Base-by-base conservation (phyloP, 2,113 vertebrate genomes). In the Odocoileus virginianus region DNA sequence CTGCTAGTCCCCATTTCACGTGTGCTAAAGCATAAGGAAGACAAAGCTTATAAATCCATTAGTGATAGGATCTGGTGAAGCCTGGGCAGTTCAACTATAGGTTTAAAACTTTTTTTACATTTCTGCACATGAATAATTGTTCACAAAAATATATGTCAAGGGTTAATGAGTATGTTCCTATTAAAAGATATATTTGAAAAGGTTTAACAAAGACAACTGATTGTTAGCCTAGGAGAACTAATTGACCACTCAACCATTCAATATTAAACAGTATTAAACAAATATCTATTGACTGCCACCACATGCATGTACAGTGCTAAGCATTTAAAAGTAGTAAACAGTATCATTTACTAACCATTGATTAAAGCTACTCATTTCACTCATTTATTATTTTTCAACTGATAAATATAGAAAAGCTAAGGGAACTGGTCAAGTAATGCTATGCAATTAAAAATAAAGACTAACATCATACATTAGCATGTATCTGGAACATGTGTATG, bases 381-480 rank as follows among this genome's bases (percentile, higher is more conserved):
- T 86, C 43, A 64, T 54, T 91, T 47, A 55, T 83, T 79, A 85
- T 94, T 95, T 97, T 97, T 91, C 95, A 97, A 93, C 5, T 45
- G 45, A 45, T 85, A 40, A 96, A 84, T 96, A 85, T 0, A 52
- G 76, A 96, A 96, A 98, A 97, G 57, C 57, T 96, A 93, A 61
- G 58, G 98, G 97, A 92, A 86, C 52, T 97, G 96, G 97, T 47
- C 47, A 97, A 97, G 40, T 86, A 1, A 54, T 40, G 27, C 58
- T 96, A 95, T 89, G 64, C 94, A 96, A 97, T 95, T 95, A 96
- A 95, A 97, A 90, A 74, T 74, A 97, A 92, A 92, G 13, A 96
- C 19, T 19, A 33, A 96, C 88, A 92, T 94, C 95, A 94, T 57
- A 19, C 93, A 8, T 17, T 86, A 83, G 16, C 27, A 54, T 58